phyloP scores from a whole-genome alignment of 2,797 vertebrate genomes.

The Acanthurus leucopareius region DNA sequence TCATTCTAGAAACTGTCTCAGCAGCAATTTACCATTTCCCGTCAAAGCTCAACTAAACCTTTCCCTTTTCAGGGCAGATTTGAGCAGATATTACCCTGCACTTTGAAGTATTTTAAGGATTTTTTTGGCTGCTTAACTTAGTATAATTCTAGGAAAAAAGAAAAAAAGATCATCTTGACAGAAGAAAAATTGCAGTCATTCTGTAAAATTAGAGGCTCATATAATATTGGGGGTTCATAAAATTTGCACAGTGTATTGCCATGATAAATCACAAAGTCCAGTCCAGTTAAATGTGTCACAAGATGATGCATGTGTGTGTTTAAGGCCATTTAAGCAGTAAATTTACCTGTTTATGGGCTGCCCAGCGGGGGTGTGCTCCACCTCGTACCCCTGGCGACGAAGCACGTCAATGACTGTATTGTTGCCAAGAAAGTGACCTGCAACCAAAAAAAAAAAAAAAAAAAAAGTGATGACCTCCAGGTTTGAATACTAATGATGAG shows the following conservation, averaged over 20 bases:
- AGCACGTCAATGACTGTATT: constrained; percentile 93
- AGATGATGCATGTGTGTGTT: constrained; percentile 14
- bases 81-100: neutral
- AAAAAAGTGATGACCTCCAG: constrained; percentile 22
- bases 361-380: constrained; percentile 91
- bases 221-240: constrained; percentile 1
- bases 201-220: neutral
- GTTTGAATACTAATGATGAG: constrained; percentile 23
- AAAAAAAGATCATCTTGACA: neutral
- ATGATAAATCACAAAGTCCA: constrained; percentile 8
- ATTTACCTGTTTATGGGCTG: constrained; percentile 89
- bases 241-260: constrained; percentile 10
- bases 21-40: neutral
- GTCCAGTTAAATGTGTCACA: neutral
- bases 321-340: constrained; percentile 7
- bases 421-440: constrained; percentile 96
- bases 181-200: neutral
- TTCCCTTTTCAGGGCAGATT: neutral
- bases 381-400: constrained; percentile 89
- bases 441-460: constrained; percentile 25
- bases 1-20: constrained; percentile 1
- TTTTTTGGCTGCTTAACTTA: neutral
- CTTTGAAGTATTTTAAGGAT: neutral
- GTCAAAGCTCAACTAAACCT: neutral
- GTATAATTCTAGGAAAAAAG: neutral